A percentile compares a stretch with the other conserved stretches of the same genome.
These are phyloP conservation scores for Eristalinus sepulchralis DNA, from an alignment of 2,888 invertebrate genomes.

Conservation along the genomic window DNA sequence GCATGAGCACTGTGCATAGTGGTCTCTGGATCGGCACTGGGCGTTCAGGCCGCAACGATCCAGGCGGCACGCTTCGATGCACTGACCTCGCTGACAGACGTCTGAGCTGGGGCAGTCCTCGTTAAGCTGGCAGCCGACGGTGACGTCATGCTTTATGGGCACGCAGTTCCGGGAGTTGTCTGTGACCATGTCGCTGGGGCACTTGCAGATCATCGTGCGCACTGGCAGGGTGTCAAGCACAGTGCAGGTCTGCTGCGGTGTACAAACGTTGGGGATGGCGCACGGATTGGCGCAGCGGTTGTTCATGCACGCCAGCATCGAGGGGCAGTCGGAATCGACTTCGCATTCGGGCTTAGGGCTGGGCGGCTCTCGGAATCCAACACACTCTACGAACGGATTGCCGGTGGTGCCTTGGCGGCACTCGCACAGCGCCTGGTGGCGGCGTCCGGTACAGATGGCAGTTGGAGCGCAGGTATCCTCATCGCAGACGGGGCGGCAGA, in stretches of 20 bases:
- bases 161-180: conserved; percentile 88
- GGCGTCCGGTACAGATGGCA: conserved; percentile 88
- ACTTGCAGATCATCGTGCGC: conserved; percentile 92
- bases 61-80: conserved; percentile 89
- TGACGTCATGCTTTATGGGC: conserved; percentile 82
- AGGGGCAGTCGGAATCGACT: conserved; percentile 89
- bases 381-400: conserved; percentile 89
- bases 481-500: conserved; percentile 91
- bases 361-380: conserved; percentile 81
- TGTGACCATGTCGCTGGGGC: conserved; percentile 90
- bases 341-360: conserved; percentile 84
- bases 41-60: conserved; percentile 92
- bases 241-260: conserved; percentile 88
- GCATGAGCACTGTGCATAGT: conserved; percentile 90
- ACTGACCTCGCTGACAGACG: conserved; percentile 88
- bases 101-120: conserved; percentile 88
- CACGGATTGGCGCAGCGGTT: conserved; percentile 90
- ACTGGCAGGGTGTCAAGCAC: conserved; percentile 90
- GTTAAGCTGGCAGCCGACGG: conserved; percentile 86
- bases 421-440: conserved; percentile 89
- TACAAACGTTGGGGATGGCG: conserved; percentile 86
- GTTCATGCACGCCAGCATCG: conserved; percentile 89
- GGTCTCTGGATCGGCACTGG: conserved; percentile 88
- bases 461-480: conserved; percentile 90
- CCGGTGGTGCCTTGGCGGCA: conserved; percentile 89